A percentile compares a stretch with the other conserved stretches of the same genome.
phyloP scores from a whole-genome alignment of 1,140 invertebrate genomes.

The Mylabris phalerata region DNA sequence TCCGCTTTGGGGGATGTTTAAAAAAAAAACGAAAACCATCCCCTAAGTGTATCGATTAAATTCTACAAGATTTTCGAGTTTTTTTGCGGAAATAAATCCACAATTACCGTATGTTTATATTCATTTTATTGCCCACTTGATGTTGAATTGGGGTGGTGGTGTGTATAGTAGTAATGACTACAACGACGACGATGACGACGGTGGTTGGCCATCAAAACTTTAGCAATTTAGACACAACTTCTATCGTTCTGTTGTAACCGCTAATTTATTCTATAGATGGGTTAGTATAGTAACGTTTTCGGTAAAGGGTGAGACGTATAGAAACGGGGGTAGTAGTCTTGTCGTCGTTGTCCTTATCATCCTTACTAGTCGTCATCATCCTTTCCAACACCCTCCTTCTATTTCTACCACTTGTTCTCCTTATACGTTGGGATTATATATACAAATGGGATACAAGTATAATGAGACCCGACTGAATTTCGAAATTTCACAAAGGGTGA shows the following conservation, averaged over 20 bases:
- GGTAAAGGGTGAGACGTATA: no score
- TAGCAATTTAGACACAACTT: slow-evolving; percentile 15
- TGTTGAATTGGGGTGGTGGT: not conserved
- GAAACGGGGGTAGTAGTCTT: no score
- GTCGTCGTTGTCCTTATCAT: no score
- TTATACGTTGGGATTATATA: slow-evolving; percentile 3
- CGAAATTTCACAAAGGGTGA: not conserved
- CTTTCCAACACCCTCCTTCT: not conserved
- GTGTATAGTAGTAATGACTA: no score
- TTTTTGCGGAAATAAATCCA: not conserved
- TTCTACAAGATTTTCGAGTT: no score
- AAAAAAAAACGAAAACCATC: no score
- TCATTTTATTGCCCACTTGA: slow-evolving; percentile 13
- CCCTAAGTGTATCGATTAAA: not conserved
- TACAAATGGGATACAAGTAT: slow-evolving; percentile 10
- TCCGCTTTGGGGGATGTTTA: not conserved
- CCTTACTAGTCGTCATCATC: no score
- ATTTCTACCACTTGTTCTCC: not conserved
- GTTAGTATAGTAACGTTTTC: no score
- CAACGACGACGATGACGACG: no score
- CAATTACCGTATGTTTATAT: slow-evolving; percentile 13
- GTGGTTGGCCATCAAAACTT: slow-evolving; percentile 14
- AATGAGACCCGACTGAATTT: no score
- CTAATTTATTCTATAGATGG: slow-evolving; percentile 14
- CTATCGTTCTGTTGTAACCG: slow-evolving; percentile 12